phyloP scores from a whole-genome alignment of 2,113 vertebrate genomes.

The Indri indri region DNA sequence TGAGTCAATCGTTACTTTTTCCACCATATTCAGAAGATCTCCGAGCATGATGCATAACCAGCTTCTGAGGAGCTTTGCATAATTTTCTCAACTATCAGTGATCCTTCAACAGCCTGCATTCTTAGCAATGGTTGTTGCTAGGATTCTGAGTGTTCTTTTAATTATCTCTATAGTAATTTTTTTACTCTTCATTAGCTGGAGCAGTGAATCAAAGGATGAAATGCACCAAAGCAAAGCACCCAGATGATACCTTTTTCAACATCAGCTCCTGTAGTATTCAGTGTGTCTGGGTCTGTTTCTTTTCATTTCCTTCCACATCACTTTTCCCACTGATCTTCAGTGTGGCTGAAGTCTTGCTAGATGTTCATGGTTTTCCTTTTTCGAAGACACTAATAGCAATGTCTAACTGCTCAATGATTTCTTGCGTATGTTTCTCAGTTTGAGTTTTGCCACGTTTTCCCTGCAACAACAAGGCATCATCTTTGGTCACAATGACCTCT shows the following conservation, averaged over 20 bases:
- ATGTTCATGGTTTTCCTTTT: constrained; percentile 92
- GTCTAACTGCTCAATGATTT: constrained; percentile 89
- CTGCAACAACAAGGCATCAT: constrained; percentile 89
- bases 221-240: constrained; percentile 89
- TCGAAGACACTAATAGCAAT: constrained; percentile 88
- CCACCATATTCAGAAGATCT: background rate
- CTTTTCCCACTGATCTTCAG: constrained; percentile 79
- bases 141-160: constrained; percentile 88
- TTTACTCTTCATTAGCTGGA: constrained; percentile 88
- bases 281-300: constrained; percentile 90
- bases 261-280: constrained; percentile 88
- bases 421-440: constrained; percentile 87
- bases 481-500: constrained; percentile 91
- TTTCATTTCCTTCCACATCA: constrained; percentile 91
- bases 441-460: constrained; percentile 87
- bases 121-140: constrained; percentile 90
- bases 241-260: constrained; percentile 88
- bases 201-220: constrained; percentile 83
- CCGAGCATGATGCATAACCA: background rate
- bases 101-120: constrained; percentile 90
- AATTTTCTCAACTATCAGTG: constrained; percentile 91
- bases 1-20: background rate
- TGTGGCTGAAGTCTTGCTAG: constrained; percentile 92
- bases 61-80: constrained; percentile 81
- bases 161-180: constrained; percentile 91